These are phyloP conservation scores for Limonius californicus DNA, from an alignment of 1,140 invertebrate genomes.

Conservation along the genomic window DNA sequence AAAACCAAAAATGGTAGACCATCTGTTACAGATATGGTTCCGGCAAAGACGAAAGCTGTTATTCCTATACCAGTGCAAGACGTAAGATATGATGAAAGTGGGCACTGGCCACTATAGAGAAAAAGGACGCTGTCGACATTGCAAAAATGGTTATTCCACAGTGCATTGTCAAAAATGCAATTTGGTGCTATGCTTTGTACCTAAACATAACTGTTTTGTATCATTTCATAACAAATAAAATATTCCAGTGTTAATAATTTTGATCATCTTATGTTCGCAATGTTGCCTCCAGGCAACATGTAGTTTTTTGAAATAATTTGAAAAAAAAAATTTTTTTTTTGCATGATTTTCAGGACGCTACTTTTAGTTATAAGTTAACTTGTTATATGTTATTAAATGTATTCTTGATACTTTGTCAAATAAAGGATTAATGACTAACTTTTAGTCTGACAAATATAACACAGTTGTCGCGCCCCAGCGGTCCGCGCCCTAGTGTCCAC, in stretches of 20 bases:
- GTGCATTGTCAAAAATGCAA: conserved; percentile 18
- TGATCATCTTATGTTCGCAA: background rate
- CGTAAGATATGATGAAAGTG: background rate
- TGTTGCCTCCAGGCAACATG: background rate
- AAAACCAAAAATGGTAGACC: background rate
- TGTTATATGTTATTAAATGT: too few species aligned
- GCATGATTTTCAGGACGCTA: too few species aligned
- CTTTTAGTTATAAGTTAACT: too few species aligned
- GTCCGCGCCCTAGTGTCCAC: too few species aligned
- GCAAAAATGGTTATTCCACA: background rate
- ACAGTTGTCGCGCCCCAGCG: too few species aligned
- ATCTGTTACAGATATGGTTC: background rate
- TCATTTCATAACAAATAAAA: background rate
- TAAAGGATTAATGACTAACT: too few species aligned
- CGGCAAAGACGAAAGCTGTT: background rate
- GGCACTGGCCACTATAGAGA: conserved; percentile 5
- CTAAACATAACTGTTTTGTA: background rate
- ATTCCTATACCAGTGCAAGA: conserved; percentile 14
- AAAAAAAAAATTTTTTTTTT: background rate
- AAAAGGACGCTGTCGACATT: background rate
- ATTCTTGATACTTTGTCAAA: too few species aligned
- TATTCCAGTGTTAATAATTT: too few species aligned
- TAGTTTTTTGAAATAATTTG: background rate
- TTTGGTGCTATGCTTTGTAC: conserved; percentile 5
- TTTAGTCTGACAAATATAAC: too few species aligned